Base-by-base conservation (phyloP, 2,888 invertebrate species). In the Athalia circularis region DNA sequence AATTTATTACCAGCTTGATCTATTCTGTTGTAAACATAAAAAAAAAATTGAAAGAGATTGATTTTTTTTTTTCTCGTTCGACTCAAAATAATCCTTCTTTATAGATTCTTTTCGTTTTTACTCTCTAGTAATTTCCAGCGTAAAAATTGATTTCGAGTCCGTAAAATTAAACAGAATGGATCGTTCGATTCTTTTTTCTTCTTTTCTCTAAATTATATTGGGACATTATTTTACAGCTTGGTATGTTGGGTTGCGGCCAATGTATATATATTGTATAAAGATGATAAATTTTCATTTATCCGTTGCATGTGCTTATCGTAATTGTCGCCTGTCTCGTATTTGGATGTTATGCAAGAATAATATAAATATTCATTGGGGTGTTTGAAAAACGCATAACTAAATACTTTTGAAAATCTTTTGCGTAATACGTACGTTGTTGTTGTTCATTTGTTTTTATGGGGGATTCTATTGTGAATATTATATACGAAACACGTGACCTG, bases 201-300 rank as follows among this genome's bases (percentile, higher is more conserved):
- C 6, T 43, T 59, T 29, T 8, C 45, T 43, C 45, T 43, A 9
- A 9, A 15, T 3, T 64, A 52, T 76, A 48, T 45, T 4, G n/a
- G 11, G 74, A 47, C 45, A 47, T 79, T 54, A 59, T 62, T 77
- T 48, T 59, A 62, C 68, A 68, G 67, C 70, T 64, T 59, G 77
- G 65, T 68, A 77, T 77, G 67, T 68, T 59, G 68, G 64, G 77
- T 75, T 57, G 75, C 74, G 62, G 64, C 13, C 9, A 74, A 65
- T 65, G 64, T 72, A 72, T 59, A 59, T 11, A 43, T 52, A 7
- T 9, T 50, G n/a, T 7, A 8, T 43, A n/a, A 11, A 9, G 0
- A 5, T 11, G 4, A 64, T 6, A 64, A n/a, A 43, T 64, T 11
- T 64, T 64, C 4, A 5, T 77, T 47, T 65, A 68, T 9, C 6